Evolutionary conservation across 2,113 vertebrate species (phyloP).

Genomic region (Callospermophilus lateralis): DNA sequence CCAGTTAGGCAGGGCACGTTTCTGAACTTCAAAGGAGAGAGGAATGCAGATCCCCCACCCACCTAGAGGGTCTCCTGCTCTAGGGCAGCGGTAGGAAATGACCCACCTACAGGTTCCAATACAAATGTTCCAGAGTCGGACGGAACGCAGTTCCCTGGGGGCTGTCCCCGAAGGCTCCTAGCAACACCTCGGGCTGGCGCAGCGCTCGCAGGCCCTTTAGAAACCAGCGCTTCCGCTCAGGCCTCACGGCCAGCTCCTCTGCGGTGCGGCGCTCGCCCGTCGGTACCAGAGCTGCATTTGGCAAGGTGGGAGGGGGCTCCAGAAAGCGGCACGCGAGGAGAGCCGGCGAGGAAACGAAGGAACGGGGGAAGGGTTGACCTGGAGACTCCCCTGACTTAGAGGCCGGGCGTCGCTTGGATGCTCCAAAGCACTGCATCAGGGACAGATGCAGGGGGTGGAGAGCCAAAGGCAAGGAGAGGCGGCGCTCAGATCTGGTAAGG

Average conservation of each 20-base stretch:
- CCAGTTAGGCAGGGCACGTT: not conserved
- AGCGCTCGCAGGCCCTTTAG: not conserved
- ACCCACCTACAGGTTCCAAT: not conserved
- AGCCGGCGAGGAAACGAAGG: not conserved
- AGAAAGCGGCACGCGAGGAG: not conserved
- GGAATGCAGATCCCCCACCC: too few relatives aligned
- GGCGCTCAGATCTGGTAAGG: not conserved
- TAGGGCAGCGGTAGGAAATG: not conserved
- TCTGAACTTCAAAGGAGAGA: not conserved
- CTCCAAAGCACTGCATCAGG: not conserved
- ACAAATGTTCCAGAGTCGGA: not conserved
- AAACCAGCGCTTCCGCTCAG: not conserved
- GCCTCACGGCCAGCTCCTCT: not conserved
- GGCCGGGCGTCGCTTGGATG: not conserved
- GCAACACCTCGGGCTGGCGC: constrained; percentile 43
- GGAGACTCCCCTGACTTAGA: constrained; percentile 39
- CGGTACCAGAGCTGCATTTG: not conserved
- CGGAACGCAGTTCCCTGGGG: constrained; percentile 60
- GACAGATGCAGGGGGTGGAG: not conserved
- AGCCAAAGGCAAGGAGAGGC: not conserved
- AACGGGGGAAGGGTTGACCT: constrained; percentile 60
- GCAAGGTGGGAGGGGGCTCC: not conserved
- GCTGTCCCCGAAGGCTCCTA: not conserved
- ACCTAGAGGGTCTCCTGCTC: not conserved
- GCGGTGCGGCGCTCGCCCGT: not conserved